Evolutionary conservation across 2,888 invertebrate species (phyloP), one percentile per base, ranked within the genome.

Genomic region (Taenaris catops): DNA sequence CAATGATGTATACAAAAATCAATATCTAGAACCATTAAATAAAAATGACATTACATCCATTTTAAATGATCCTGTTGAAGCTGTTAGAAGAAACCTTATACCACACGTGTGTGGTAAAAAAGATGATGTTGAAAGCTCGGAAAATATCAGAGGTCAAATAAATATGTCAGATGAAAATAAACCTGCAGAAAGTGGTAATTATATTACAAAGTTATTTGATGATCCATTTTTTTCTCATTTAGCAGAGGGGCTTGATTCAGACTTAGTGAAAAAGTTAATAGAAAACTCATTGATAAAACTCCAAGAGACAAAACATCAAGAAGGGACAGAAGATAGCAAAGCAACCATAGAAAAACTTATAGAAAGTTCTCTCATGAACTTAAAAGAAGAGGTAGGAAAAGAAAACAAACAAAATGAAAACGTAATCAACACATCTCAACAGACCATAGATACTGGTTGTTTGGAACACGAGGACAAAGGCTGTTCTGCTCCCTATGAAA

Each of bases 81-180:
- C 94, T 7, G 92, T 93, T 2, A 89, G 89, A 56, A 86, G 91
- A 50, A 93, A 94, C 69, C 79, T 93, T 45, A 91, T 94, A 55
- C 93, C 94, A 24, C 93, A 93, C 63, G 91, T 94, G 32, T 94
- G 94, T 70, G 93, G 93, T 12, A 91, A 91, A 67, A 76, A 60
- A 56, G 72, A 81, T 70, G 46, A 58, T 16, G 17, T 12, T 4
- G 8, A 20, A 8, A 20, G 3, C 8, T 25, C 21, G 21, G 24
- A 33, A 14, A 35, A 61, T 69, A 41, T 33, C 14, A 16, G 25
- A 1, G 16, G 31, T 18, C 24, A 29, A 23, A 37, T 8, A 8
- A 39, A 21, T 16, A 37, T 28, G 19, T 44, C 55, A 24, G 45
- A 46, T 41, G 39, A 51, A 35, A 46, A 58, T 2, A 59, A 61